These are phyloP conservation scores for Sylvia atricapilla DNA, from an alignment of 2,113 vertebrate species.

Conservation along the genomic window DNA sequence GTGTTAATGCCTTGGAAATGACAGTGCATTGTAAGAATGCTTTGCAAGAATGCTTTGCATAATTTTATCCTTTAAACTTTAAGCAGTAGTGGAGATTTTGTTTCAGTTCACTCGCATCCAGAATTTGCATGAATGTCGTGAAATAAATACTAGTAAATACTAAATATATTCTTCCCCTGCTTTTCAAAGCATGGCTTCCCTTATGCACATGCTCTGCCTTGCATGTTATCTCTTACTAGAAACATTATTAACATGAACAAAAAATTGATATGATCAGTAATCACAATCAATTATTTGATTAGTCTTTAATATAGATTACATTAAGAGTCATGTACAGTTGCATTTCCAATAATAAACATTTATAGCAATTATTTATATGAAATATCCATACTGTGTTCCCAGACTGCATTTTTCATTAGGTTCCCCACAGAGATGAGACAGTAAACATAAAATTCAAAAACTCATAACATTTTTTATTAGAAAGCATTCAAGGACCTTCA, in stretches of 20 bases:
- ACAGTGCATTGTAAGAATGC: background rate
- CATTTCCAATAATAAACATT: background rate
- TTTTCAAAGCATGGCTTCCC: background rate
- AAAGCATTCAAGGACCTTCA: background rate
- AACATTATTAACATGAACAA: background rate
- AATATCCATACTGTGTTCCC: background rate
- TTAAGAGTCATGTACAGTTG: background rate
- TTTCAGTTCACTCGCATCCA: background rate
- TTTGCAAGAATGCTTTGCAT: background rate
- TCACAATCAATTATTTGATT: background rate
- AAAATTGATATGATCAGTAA: background rate
- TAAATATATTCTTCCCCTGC: background rate
- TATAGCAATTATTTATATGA: background rate
- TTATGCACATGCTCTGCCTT: background rate
- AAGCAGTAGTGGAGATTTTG: background rate
- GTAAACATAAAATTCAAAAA: background rate
- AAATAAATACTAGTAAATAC: background rate
- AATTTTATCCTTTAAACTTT: background rate
- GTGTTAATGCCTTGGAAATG: background rate
- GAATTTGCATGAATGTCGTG: background rate
- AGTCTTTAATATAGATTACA: background rate
- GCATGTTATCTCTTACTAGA: background rate
- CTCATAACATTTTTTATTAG: background rate
- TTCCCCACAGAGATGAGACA: background rate
- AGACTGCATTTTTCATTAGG: background rate